Base-by-base conservation (phyloP, 2,113 vertebrate species). In the Scortum barcoo region DNA sequence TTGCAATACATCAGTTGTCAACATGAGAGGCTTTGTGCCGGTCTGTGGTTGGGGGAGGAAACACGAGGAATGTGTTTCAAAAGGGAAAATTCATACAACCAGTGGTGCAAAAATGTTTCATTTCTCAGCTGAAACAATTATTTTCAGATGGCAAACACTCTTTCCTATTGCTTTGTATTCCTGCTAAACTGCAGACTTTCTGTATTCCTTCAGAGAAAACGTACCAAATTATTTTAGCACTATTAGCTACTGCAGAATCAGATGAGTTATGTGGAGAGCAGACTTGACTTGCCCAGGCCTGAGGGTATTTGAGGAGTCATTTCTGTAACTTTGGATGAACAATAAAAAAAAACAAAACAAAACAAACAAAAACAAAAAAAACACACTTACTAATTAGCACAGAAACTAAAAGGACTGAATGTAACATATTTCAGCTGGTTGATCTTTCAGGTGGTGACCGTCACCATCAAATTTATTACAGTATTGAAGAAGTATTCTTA, bases 121-220 rank as follows among this genome's bases (percentile, higher is more conserved):
- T 28, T 48, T 28, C 44, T 67, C 9, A 6, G 30, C 28, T 48
- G 4, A 58, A 28, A 28, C 3, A 5, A 3, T 22, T 69, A n/a
- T 69, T 69, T 69, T n/a, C 46, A 30, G 26, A 22, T 48, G 42
- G 44, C 48, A 20, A 19, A 48, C 66, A 36, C 67, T 66, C 14
- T 54, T 30, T 33, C 20, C 20, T 20, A 6, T 7, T 2, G 1
- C 44, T 16, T 36, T 20, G 3, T n/a, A 36, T 36, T 38, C 36
- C 1, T 53, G 28, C 28, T 61, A 7, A 62, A 36, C 58, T 1
- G 42, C 16, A 44, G 42, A 44, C 42, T 44, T 44, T 44, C 13
- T 44, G 12, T 42, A 42, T 54, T 46, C 24, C 9, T 30, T 60
- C 17, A 60, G 14, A 19, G 16, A 53, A 24, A 44, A 13, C 13